Percentiles rank a stretch among this genome's conserved stretches.
Conservation (phyloP, 2,113 vertebrate species). For the Recurvirostra avosetta region DNA sequence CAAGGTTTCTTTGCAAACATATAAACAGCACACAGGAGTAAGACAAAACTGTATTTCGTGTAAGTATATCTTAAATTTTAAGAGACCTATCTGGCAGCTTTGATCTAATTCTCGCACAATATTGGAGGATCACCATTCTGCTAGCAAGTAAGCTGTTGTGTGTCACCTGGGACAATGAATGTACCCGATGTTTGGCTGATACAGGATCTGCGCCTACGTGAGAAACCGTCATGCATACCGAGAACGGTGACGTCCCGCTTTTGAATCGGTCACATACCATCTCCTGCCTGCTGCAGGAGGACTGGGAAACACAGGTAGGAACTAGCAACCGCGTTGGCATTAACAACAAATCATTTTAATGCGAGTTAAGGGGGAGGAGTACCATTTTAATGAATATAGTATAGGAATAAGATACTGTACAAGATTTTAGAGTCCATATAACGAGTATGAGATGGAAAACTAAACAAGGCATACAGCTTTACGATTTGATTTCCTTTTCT, state of each 20-base stretch:
- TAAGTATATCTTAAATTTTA: not conserved
- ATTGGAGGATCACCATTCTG: not conserved
- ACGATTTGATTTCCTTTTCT: constrained; percentile 14
- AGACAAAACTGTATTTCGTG: constrained; percentile 35
- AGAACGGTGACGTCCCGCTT: not conserved
- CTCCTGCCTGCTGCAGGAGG: not conserved
- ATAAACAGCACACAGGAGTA: constrained; percentile 9
- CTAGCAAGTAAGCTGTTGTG: not conserved
- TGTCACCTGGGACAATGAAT: not conserved
- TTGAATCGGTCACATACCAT: not conserved
- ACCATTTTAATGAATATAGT: not conserved
- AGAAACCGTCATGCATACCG: not conserved
- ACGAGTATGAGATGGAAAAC: not conserved
- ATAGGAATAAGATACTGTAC: not conserved
- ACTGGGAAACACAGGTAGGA: not conserved
- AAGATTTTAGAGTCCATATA: constrained; percentile 24
- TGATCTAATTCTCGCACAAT: not conserved
- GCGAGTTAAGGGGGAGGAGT: not conserved
- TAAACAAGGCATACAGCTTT: not conserved
- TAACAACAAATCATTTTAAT: not conserved
- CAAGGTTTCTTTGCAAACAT: not conserved
- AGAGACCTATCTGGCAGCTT: not conserved
- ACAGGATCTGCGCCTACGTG: not conserved
- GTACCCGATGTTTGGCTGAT: not conserved
- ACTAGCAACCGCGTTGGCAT: not conserved